Conservation (phyloP, 2,113 vertebrate species). For the Dendropsophus ebraccatus region DNA sequence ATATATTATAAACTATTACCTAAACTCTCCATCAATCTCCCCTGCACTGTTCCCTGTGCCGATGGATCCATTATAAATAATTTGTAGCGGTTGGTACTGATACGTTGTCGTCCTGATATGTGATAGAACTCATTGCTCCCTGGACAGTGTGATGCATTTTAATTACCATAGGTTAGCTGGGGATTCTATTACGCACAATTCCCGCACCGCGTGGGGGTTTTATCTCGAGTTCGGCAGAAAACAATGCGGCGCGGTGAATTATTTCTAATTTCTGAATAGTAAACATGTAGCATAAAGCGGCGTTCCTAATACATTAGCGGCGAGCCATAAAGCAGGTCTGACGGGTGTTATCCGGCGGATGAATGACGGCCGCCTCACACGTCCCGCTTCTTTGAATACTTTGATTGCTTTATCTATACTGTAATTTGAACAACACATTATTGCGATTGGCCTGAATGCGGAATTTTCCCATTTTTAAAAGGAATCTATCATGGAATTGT, state of each 20-base stretch:
- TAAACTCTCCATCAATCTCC: too few species aligned
- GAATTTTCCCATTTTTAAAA: conserved; percentile 12
- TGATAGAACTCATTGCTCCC: neutral
- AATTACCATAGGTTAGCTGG: conserved; percentile 25
- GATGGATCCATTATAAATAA: too few species aligned
- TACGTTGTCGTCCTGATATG: too few species aligned
- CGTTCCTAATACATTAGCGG: conserved; percentile 40
- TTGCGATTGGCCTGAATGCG: conserved; percentile 36
- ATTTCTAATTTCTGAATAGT: neutral
- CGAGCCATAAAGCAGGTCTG: conserved; percentile 13
- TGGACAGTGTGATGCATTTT: conserved; percentile 23
- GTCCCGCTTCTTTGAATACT: conserved; percentile 34
- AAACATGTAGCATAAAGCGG: conserved; percentile 36
- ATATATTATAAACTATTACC: too few species aligned
- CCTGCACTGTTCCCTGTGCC: too few species aligned
- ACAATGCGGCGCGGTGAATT: neutral
- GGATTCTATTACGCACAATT: neutral
- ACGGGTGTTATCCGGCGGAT: neutral
- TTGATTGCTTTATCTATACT: conserved; percentile 48
- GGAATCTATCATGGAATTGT: conserved; percentile 39
- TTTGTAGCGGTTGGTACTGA: neutral
- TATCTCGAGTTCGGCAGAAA: conserved; percentile 1
- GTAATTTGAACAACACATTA: conserved; percentile 44
- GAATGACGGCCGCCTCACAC: conserved; percentile 18
- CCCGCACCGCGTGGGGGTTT: neutral